Conservation (phyloP, 2,888 invertebrate species). For the Luperina testacea region DNA sequence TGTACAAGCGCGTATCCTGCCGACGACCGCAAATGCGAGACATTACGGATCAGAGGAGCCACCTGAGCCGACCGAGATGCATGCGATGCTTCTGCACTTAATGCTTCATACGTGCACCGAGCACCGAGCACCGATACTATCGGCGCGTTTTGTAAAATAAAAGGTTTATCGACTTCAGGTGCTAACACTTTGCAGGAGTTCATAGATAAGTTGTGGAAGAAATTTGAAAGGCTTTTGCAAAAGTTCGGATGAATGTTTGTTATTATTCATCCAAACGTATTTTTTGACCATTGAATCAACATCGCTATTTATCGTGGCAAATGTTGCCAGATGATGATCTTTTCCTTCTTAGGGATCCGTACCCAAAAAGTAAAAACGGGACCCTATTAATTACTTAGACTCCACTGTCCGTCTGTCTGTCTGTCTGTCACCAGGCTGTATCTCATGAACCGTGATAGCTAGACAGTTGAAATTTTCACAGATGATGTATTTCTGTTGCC, state of each 20-base stretch:
- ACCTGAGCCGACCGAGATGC: slow-evolving; percentile 83
- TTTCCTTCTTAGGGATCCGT: too few relatives aligned
- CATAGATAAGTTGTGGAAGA: slow-evolving; percentile 2
- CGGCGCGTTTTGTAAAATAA: slow-evolving; percentile 71
- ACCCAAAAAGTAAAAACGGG: too few relatives aligned
- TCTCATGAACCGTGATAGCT: too few relatives aligned
- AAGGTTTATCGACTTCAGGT: slow-evolving; percentile 63
- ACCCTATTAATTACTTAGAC: too few relatives aligned
- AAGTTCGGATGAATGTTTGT: not conserved
- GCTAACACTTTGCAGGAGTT: slow-evolving; percentile 36
- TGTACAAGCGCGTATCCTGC: slow-evolving; percentile 89
- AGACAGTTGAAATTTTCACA: too few relatives aligned
- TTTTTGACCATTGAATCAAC: too few relatives aligned
- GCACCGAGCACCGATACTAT: slow-evolving; percentile 74
- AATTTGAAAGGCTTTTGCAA: not conserved
- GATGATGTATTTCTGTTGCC: too few relatives aligned
- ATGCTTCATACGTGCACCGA: slow-evolving; percentile 83
- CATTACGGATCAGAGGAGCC: slow-evolving; percentile 81
- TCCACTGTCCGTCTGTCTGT: too few relatives aligned
- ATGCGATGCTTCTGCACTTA: slow-evolving; percentile 70
- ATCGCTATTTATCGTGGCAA: too few relatives aligned
- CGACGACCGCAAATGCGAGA: slow-evolving; percentile 88
- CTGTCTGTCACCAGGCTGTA: too few relatives aligned
- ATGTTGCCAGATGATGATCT: too few relatives aligned
- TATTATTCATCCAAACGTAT: not conserved